A percentile compares a stretch with the other conserved stretches of the same genome.
These are phyloP conservation scores for Drosophila aff. DNA, from an alignment of 1,140 invertebrate genomes.

Conservation along the genomic window DNA sequence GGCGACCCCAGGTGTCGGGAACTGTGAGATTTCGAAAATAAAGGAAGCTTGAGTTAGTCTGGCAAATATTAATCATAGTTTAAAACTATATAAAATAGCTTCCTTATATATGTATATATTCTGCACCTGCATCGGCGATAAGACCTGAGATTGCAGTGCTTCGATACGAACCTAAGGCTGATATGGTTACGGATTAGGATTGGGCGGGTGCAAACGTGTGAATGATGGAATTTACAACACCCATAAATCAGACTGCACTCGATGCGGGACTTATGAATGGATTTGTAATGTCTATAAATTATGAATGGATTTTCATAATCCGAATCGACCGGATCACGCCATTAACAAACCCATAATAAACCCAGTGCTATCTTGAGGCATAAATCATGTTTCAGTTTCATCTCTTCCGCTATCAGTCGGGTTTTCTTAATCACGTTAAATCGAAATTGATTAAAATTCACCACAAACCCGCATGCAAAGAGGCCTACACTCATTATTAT, in stretches of 20 bases:
- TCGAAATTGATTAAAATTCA: constrained; percentile 1
- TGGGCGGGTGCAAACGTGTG: not conserved
- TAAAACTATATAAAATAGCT: not conserved
- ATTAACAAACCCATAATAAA: not conserved
- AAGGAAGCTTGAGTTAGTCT: not conserved
- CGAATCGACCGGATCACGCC: not conserved
- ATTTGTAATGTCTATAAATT: constrained; percentile 11
- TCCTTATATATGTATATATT: not conserved
- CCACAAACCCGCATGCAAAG: not conserved
- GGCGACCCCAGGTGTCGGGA: constrained; percentile 80
- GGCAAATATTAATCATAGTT: not conserved
- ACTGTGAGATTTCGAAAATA: constrained; percentile 39
- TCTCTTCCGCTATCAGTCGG: constrained; percentile 7
- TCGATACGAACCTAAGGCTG: not conserved
- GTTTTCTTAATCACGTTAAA: constrained; percentile 1
- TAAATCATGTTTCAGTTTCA: not conserved
- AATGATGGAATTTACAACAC: not conserved
- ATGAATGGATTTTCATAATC: constrained; percentile 4
- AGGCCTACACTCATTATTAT: not conserved
- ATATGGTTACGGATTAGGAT: constrained; percentile 10
- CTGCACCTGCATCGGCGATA: constrained; percentile 24
- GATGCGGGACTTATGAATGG: not conserved
- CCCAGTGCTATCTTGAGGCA: not conserved
- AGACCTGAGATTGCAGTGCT: constrained; percentile 2
- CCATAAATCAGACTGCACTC: constrained; percentile 8